Conservation (phyloP, 2,113 vertebrate species). For the Pachypanchax playfairii region DNA sequence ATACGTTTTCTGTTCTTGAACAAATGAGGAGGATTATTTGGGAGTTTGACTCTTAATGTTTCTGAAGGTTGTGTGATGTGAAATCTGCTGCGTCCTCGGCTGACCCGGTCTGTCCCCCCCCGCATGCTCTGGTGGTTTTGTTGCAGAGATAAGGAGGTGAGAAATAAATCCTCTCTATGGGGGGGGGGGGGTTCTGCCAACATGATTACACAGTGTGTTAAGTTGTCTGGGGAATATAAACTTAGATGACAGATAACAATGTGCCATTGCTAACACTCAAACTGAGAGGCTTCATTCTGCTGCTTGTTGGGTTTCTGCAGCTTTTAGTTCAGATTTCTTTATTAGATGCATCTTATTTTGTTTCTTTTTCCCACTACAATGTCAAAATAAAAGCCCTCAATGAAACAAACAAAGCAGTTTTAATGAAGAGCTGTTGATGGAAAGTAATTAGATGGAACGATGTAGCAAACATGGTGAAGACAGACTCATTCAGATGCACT, state of each 20-base stretch:
- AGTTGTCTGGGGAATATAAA: slow-evolving; percentile 64
- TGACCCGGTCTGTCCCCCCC: neutral
- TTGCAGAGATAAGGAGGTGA: slow-evolving; percentile 76
- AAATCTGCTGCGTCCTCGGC: neutral
- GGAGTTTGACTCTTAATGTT: slow-evolving; percentile 4
- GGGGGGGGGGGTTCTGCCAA: slow-evolving; percentile 45
- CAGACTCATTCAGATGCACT: neutral
- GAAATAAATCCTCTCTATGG: slow-evolving; percentile 63
- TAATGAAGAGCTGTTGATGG: slow-evolving; percentile 11
- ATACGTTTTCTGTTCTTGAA: too few species aligned
- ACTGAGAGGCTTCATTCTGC: slow-evolving; percentile 14
- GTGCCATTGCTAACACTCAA: slow-evolving; percentile 45
- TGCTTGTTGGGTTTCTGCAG: neutral
- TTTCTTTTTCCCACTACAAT: neutral
- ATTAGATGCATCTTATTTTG: neutral
- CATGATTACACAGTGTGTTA: slow-evolving; percentile 55
- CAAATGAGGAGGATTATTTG: neutral
- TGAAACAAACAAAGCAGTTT: slow-evolving; percentile 11
- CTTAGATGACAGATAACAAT: slow-evolving; percentile 69
- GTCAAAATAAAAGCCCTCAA: neutral
- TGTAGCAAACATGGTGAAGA: neutral
- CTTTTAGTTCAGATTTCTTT: neutral
- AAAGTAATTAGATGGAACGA: neutral
- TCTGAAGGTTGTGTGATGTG: neutral
- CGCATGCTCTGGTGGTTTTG: slow-evolving; percentile 44